A percentile compares a stretch with the other conserved stretches of the same genome.
phyloP scores from a whole-genome alignment of 2,113 vertebrate species.

The Protobothrops mucrosquamatus region DNA sequence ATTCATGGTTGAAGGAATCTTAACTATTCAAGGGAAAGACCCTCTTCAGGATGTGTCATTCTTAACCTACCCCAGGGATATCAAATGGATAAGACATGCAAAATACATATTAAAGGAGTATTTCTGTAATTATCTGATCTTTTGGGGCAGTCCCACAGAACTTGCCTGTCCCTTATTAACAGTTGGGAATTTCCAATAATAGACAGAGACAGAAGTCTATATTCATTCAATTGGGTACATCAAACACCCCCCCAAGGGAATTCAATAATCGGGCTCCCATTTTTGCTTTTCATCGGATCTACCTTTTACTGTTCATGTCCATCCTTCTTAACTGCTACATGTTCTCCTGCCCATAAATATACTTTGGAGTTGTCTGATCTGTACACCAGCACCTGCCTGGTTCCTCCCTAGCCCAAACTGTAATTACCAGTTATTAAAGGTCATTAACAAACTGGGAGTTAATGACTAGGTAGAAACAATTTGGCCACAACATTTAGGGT shows the following conservation, averaged over 20 bases:
- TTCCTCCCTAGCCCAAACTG: constrained; percentile 16
- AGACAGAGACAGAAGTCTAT: neutral
- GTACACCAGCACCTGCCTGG: constrained; percentile 6
- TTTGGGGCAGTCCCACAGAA: neutral
- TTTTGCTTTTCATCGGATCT: neutral
- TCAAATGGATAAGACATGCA: neutral
- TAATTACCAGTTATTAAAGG: constrained; percentile 39
- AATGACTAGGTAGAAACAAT: constrained; percentile 32
- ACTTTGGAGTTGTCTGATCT: constrained; percentile 2
- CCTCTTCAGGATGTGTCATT: neutral
- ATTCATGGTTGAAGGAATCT: neutral
- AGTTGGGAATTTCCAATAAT: neutral
- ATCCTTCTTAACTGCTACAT: neutral
- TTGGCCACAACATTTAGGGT: constrained; percentile 14
- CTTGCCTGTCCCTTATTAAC: neutral
- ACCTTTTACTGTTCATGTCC: neutral
- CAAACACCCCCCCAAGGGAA: neutral
- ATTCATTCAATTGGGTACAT: neutral
- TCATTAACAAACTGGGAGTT: constrained; percentile 30
- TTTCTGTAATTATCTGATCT: neutral
- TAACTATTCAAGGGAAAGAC: neutral
- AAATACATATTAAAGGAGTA: neutral
- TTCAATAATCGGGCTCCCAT: neutral
- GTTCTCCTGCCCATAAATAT: neutral
- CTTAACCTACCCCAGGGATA: neutral